Evolutionary conservation across 2,113 vertebrate genomes (phyloP), one percentile per base, ranked within the genome.

Genomic region (Forbesichthys agassizii): DNA sequence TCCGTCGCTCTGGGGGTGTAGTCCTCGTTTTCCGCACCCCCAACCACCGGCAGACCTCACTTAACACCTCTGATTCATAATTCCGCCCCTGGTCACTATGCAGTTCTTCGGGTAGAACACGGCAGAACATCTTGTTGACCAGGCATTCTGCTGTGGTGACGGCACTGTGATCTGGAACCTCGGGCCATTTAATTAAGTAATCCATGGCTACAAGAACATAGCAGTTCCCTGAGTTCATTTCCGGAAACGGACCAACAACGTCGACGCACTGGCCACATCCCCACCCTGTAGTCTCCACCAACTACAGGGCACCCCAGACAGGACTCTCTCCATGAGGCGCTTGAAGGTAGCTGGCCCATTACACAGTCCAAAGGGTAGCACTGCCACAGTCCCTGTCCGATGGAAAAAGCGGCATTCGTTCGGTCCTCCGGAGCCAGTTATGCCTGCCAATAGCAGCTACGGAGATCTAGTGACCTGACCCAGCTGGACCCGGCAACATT

Each of bases 401-500:
- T 27, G 27, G 27, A 27, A 27, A 27, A 27, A 27, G 58, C 57
- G 0, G 67, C 61, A 47, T 61, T 61, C 0, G 67, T 57, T 7
- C 46, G 18, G 0, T 46, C 48, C 33, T 68, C 66, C 1, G 66
- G 54, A 3, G 47, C 16, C 57, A 69, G 7, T 42, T 56, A 1
- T 27, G 2, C 27, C 27, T 27, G 27, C 27, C 27, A 27, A 27
- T 27, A 27, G 27, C 27, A 27, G n/a, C 66, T 69, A 2, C 47
- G 33, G 3, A 68, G 56, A 13, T 68, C 66, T 9, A 69, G 58
- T 16, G 57, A 60, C 20, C 57, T 60, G 57, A 49, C 59, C 52
- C 52, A 67, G 14, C 14, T 14, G 9, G 51, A 66, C 8, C 52
- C 36, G 4, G 46, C 7, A 33, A 61, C 52, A n/a, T 58, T 3